Evolutionary conservation across 2,888 invertebrate species (phyloP).

Genomic region (Tholera decimalis): DNA sequence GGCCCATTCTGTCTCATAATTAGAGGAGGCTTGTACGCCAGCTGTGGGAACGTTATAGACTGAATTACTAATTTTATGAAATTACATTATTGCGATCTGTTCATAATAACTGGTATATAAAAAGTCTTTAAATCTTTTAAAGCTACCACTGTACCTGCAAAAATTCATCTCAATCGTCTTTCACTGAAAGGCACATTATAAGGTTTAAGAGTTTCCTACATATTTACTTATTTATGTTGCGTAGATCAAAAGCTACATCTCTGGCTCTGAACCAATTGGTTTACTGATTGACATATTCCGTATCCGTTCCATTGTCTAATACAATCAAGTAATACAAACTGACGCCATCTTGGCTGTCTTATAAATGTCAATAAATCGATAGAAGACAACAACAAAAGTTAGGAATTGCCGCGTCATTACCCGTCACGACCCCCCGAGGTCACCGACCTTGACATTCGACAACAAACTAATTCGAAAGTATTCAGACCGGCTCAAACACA

Average conservation of each 20-base stretch:
- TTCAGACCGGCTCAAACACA: conserved; percentile 64
- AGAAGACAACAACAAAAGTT: conserved; percentile 57
- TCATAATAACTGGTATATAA: neutral
- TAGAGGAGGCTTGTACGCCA: too few relatives aligned
- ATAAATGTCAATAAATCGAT: conserved; percentile 46
- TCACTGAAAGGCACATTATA: too few relatives aligned
- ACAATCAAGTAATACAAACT: neutral
- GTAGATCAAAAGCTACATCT: too few relatives aligned
- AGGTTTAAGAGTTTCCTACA: neutral
- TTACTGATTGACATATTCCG: too few relatives aligned
- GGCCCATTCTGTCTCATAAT: too few relatives aligned
- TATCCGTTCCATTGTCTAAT: neutral
- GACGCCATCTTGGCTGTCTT: neutral
- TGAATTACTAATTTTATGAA: neutral
- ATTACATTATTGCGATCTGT: neutral
- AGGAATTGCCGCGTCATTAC: conserved; percentile 60
- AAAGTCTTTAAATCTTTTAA: neutral
- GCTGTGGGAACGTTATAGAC: too few relatives aligned
- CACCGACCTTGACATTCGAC: conserved; percentile 78
- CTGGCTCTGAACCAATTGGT: too few relatives aligned
- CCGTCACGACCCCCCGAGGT: conserved; percentile 69
- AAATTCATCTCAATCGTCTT: too few relatives aligned
- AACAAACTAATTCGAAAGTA: conserved; percentile 68
- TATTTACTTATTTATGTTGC: too few relatives aligned
- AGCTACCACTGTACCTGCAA: too few relatives aligned